A percentile compares a stretch with the other conserved stretches of the same genome.
Evolutionary conservation across 2,797 vertebrate genomes (phyloP).

Genomic region (Poeciliopsis paucimaculata): DNA sequence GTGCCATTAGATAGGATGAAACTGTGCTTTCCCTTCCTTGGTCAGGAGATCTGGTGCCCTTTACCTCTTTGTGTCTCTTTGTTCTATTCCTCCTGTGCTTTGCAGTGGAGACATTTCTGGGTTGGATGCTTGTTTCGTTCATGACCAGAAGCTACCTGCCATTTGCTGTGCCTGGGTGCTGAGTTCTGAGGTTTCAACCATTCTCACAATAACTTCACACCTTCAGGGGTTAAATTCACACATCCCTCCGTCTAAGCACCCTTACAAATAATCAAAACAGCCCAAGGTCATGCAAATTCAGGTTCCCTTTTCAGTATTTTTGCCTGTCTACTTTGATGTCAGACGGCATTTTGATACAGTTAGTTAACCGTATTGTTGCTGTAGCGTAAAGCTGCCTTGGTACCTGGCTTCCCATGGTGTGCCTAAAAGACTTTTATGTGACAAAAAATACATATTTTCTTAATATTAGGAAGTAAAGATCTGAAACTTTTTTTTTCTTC

Average conservation of each 20-base stretch:
- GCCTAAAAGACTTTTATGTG: neutral
- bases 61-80: neutral
- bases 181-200: neutral
- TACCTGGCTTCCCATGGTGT: neutral
- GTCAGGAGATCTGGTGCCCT: neutral
- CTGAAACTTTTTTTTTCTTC: neutral
- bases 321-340: neutral
- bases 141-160: neutral
- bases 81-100: neutral
- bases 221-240: neutral
- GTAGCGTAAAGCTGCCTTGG: neutral
- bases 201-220: neutral
- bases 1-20: neutral
- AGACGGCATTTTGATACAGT: neutral
- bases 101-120: neutral
- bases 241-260: neutral
- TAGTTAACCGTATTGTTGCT: too few relatives aligned
- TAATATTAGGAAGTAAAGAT: neutral
- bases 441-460: neutral
- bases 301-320: neutral
- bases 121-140: neutral
- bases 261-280: neutral
- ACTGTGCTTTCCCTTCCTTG: neutral
- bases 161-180: neutral
- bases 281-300: neutral